These are phyloP conservation scores for Endotricha flammealis DNA, from an alignment of 2,888 invertebrate species.

Conservation along the genomic window DNA sequence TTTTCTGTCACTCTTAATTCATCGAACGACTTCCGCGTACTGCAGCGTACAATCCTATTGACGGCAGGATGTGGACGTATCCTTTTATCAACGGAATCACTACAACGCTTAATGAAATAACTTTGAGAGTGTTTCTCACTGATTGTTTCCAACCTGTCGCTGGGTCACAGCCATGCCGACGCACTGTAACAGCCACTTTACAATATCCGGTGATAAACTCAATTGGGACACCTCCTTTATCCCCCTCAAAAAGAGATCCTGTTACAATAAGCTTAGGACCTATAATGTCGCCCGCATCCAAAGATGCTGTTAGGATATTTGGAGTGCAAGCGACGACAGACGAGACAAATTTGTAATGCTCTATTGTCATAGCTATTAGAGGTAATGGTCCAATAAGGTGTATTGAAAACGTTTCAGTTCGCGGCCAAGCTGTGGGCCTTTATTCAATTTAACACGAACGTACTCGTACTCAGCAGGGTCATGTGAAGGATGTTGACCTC, in stretches of 20 bases:
- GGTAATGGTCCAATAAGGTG: slow-evolving; percentile 68
- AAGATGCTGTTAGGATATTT: slow-evolving; percentile 28
- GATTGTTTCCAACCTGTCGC: slow-evolving; percentile 31
- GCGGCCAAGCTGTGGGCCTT: slow-evolving; percentile 53
- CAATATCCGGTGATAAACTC: slow-evolving; percentile 74
- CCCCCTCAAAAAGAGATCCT: slow-evolving; percentile 41
- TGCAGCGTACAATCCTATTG: too few species aligned
- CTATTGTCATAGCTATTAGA: slow-evolving; percentile 71
- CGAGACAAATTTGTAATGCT: slow-evolving; percentile 71
- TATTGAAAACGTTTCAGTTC: slow-evolving; percentile 68
- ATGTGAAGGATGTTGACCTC: slow-evolving; percentile 66
- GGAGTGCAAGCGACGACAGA: slow-evolving; percentile 27
- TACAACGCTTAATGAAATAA: neutral
- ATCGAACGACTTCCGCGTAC: too few species aligned
- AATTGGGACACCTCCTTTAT: slow-evolving; percentile 47
- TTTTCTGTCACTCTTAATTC: too few species aligned
- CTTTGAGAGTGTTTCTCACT: slow-evolving; percentile 2
- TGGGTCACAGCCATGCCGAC: slow-evolving; percentile 53
- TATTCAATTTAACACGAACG: slow-evolving; percentile 53
- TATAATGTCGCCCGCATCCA: slow-evolving; percentile 34
- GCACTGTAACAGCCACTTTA: slow-evolving; percentile 67
- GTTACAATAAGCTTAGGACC: slow-evolving; percentile 36
- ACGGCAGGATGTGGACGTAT: neutral
- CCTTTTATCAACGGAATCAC: neutral
- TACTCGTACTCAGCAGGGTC: slow-evolving; percentile 33